Evolutionary conservation across 37 sponge, comb jelly and placozoan genomes (phyloP), one percentile per base, ranked within the genome.

Genomic region (Hexactinellida sp.): DNA sequence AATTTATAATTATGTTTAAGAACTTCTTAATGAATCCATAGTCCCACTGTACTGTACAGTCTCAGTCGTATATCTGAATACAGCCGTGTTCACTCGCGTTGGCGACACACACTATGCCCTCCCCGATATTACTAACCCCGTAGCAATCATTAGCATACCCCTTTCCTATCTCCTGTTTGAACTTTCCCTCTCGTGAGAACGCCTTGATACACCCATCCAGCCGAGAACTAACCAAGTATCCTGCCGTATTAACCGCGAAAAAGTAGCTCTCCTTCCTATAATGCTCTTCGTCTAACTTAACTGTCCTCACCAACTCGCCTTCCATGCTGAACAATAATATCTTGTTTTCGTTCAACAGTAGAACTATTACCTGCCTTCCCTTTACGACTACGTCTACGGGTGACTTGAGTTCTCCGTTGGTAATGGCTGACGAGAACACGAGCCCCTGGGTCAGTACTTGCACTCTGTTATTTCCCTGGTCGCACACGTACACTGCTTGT

Each of bases 401-500:
- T 3, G 28, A 25, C 34, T 63, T 63, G 21, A 63, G 76, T 25
- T 10, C 32, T 63, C 3, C 5, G 34, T 63, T 10, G 32, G 28
- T 63, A 7, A 63, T 63, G 13, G 34, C 34, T 21, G 76, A 25
- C 19, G 13, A 21, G 34, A 25, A 63, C 3, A 7, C 76, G 25
- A 63, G 76, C 1, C 13, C 76, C 3, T 10, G 76, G 3, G 76
- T 63, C 34, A 63, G 13, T 23, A 23, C 34, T 23, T 63, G 76
- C 13, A 63, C 34, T n/a, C 76, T 10, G 34, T 63, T 63, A 23
- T 63, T 63, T 21, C 76, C 76, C 76, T 63, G 76, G 13, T 63
- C 76, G 13, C 76, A 63, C 34, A 63, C 76, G 34, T 63, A 63
- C 76, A 63, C 76, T 63, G 76, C 76, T n/a, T 63, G 28, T n/a